Conservation (phyloP, 2,797 vertebrate species). For the Myotis myotis region DNA sequence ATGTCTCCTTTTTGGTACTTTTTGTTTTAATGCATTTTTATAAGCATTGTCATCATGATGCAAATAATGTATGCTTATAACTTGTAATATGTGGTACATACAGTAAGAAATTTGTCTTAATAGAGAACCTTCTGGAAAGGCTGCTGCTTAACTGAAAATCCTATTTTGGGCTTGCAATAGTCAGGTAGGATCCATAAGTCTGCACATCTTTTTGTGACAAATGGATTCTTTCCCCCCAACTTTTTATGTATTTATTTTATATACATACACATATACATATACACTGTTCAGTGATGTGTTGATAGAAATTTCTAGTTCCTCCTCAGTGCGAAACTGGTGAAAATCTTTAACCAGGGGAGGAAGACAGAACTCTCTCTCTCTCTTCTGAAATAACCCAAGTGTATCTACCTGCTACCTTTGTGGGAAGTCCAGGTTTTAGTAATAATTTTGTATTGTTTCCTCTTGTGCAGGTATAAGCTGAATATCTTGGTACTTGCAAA, state of each 20-base stretch:
- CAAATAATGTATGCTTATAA: neutral
- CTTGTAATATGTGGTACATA: neutral
- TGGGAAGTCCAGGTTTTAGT: neutral
- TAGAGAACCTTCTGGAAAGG: neutral
- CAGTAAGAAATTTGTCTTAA: neutral
- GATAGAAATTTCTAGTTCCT: constrained; percentile 37
- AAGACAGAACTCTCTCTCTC: neutral
- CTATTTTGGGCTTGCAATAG: neutral
- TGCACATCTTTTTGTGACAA: neutral
- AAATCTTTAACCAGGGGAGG: neutral
- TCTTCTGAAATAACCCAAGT: neutral
- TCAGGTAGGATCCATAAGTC: neutral
- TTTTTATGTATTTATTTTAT: neutral
- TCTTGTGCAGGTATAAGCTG: neutral
- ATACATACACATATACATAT: neutral
- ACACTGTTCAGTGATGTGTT: neutral
- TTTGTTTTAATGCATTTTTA: neutral
- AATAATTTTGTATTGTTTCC: neutral
- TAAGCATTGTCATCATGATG: neutral
- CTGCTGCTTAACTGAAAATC: neutral
- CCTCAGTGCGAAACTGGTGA: neutral
- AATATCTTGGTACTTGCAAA: neutral
- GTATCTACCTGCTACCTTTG: neutral
- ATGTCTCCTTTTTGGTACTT: neutral
- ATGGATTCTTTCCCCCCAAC: neutral